Evolutionary conservation across 2,797 vertebrate species (phyloP), one percentile per base, ranked within the genome.

Genomic region (Catharus ustulatus): DNA sequence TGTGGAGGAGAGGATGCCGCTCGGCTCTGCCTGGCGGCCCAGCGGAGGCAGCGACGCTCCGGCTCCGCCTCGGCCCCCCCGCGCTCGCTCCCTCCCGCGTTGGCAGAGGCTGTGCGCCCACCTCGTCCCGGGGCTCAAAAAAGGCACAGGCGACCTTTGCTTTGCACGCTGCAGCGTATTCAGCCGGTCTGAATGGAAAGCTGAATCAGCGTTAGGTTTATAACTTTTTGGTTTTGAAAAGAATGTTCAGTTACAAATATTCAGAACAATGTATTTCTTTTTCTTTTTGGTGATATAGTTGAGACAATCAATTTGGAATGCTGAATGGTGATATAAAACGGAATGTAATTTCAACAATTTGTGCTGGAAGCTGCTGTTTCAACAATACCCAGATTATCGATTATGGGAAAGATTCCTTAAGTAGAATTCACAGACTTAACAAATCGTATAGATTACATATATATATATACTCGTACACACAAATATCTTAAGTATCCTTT

Each of bases 301-400:
- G 55, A 92, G 84, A 73, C n/a, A 84, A 92, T 82, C 75, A 19
- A 52, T 94, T 92, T n/a, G 84, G 23, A 55, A 83, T 80, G 87
- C 72, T 71, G 67, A 61, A 59, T 22, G 63, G 32, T 29, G 62
- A 27, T 64, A 34, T 2, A 46, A 64, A 1, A 38, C 11, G 13
- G 22, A 26, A 57, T n/a, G 61, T 30, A 76, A 57, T 87, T 67
- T 57, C 45, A 67, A 2, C 19, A 13, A 19, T 67, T 84, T 55
- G 34, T 63, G n/a, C 23, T 27, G 68, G 59, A 91, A 45, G 42
- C 49, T 93, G 84, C 84, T 64, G 72, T 32, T 93, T 81, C 80
- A 89, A 49, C 82, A 83, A 38, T 62, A 62, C 26, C 10, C 54
- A 78, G 40, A 43, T 83, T 80, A 93, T 84, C 72, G 81, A 80